These are phyloP conservation scores for Aphis gossypii DNA, from an alignment of 1,140 invertebrate genomes.

Conservation along the genomic window DNA sequence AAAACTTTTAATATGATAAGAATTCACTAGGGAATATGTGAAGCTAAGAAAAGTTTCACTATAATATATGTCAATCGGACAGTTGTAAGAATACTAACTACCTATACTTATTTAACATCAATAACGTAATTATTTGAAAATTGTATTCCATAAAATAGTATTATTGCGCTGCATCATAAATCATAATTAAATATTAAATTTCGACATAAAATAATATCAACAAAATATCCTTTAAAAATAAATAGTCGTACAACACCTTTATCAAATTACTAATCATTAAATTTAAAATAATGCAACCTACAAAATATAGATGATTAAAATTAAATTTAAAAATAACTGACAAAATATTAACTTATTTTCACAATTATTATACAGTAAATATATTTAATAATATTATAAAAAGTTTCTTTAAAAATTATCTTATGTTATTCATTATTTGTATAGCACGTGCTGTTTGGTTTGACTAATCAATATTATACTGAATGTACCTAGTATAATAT, in stretches of 20 bases:
- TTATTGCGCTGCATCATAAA: background rate
- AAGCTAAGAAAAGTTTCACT: background rate
- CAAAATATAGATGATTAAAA: no score
- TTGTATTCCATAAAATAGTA: background rate
- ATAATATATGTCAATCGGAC: background rate
- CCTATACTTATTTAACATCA: background rate
- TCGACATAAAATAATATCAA: background rate
- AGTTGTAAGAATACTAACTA: background rate
- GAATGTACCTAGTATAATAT: no score
- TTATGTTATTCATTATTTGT: no score
- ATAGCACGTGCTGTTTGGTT: no score
- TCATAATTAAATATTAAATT: background rate
- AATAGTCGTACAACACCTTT: background rate
- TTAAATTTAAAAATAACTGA: no score
- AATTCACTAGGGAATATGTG: background rate
- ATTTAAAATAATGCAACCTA: no score
- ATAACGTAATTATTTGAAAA: background rate
- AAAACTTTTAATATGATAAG: slow-evolving; percentile 2
- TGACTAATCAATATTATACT: no score
- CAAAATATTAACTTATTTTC: background rate
- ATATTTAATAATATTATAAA: background rate
- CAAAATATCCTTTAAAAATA: background rate
- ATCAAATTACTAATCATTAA: no score
- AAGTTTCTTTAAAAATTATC: no score
- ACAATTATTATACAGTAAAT: background rate